These are phyloP conservation scores for Sminthopsis crassicaudata DNA, from an alignment of 2,113 vertebrate genomes.

Conservation along the genomic window DNA sequence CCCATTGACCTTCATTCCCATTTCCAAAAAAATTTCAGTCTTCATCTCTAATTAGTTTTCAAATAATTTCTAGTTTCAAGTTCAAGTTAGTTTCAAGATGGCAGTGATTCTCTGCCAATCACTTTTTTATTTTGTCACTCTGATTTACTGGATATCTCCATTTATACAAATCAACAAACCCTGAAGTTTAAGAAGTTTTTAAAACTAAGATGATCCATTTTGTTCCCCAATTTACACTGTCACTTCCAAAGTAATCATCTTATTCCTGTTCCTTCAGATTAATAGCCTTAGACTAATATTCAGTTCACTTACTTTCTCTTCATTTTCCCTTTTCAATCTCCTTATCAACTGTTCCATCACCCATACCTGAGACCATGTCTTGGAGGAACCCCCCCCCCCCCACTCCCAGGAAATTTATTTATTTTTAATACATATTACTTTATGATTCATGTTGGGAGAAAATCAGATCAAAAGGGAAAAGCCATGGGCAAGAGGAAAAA, in stretches of 20 bases:
- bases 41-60: not conserved
- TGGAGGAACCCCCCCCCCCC: not conserved
- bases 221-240: not conserved
- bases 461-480: no score
- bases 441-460: no score
- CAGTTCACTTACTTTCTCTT: not conserved
- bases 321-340: not conserved
- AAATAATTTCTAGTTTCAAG: not conserved
- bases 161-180: not conserved
- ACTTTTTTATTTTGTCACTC: not conserved
- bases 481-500: no score
- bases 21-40: slow-evolving; percentile 8
- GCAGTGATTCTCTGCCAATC: slow-evolving; percentile 3
- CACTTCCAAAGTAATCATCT: fast-evolving
- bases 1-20: slow-evolving; percentile 15
- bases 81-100: no score
- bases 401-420: no score
- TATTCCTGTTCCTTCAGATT: not conserved
- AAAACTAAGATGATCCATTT: not conserved
- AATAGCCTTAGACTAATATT: not conserved
- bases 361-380: not conserved
- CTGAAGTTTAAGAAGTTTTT: slow-evolving; percentile 6
- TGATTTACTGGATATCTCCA: not conserved
- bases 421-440: no score
- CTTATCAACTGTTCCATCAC: not conserved